A percentile compares a stretch with the other conserved stretches of the same genome.
These are phyloP conservation scores for Zhuqinia jingwanae DNA, from an alignment of 2,888 invertebrate species.

Conservation along the genomic window DNA sequence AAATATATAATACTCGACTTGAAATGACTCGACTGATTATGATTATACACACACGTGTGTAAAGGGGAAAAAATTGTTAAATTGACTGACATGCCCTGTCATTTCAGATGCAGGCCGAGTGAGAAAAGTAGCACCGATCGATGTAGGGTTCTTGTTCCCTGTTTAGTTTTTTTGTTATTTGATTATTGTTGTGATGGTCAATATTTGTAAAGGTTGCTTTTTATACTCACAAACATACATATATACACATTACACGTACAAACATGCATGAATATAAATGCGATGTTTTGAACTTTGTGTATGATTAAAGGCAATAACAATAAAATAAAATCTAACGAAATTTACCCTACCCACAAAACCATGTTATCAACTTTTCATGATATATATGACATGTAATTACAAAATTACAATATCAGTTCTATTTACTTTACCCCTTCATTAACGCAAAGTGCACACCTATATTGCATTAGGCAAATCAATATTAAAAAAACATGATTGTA, in stretches of 20 bases:
- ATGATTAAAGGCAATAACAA: slow-evolving; percentile 41
- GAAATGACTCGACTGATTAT: slow-evolving; percentile 4
- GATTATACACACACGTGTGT: no score
- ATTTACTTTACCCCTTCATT: slow-evolving; percentile 10
- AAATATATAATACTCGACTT: neutral
- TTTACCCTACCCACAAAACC: neutral
- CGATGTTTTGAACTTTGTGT: neutral
- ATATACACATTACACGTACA: neutral
- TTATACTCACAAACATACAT: no score
- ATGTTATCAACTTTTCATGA: neutral
- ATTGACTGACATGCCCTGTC: slow-evolving; percentile 46
- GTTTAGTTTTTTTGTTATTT: neutral
- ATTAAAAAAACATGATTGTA: neutral
- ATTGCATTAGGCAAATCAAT: no score
- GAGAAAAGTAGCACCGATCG: slow-evolving; percentile 37
- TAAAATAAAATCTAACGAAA: slow-evolving; percentile 38
- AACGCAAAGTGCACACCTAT: neutral
- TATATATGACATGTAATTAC: neutral
- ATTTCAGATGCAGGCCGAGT: slow-evolving; percentile 12
- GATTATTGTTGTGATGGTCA: neutral
- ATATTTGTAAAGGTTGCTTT: no score
- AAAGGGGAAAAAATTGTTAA: neutral
- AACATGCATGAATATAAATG: neutral
- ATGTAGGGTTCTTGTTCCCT: no score
- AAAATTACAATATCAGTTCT: slow-evolving; percentile 10